Percentiles rank a stretch among this genome's conserved stretches.
phyloP scores from a whole-genome alignment of 2,797 vertebrate genomes.

The Eidolon dupreanum region DNA sequence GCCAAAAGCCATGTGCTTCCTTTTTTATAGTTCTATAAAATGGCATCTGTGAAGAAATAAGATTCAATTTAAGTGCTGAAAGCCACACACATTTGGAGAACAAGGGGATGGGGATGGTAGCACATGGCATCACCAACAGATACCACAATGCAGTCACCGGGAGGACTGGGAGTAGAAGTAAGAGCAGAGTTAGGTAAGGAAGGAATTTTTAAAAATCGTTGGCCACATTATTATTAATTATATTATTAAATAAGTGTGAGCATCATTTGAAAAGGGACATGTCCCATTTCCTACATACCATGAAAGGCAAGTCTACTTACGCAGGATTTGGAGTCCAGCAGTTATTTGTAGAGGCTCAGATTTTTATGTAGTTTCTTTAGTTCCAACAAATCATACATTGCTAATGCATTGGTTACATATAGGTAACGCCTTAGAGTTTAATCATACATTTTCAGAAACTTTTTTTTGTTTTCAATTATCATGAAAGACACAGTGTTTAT shows the following conservation, averaged over 20 bases:
- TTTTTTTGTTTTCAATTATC: not conserved
- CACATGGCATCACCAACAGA: not conserved
- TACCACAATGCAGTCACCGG: not conserved
- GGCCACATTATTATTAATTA: not conserved
- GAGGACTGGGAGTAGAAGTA: not conserved
- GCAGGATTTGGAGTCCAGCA: not conserved
- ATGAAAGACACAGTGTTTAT: not conserved
- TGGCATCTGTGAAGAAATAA: conserved; percentile 45
- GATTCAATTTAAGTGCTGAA: conserved; percentile 19
- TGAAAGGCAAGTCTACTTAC: not conserved
- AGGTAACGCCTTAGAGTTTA: not conserved
- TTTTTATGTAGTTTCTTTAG: not conserved
- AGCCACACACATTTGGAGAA: conserved; percentile 59
- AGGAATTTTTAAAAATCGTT: not conserved
- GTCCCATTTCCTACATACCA: not conserved
- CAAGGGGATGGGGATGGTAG: not conserved
- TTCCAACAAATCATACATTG: not conserved
- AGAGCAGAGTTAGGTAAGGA: not conserved
- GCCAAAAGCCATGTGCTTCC: conserved; percentile 22
- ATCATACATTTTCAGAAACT: not conserved
- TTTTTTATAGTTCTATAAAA: conserved; percentile 65
- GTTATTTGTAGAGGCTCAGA: not conserved
- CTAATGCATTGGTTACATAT: not conserved
- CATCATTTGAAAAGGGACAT: not conserved
- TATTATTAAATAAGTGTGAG: not conserved